Percentiles rank a stretch among this genome's conserved stretches.
Evolutionary conservation across 1,140 invertebrate genomes (phyloP).

Genomic region (Maconellicoccus hirsutus): DNA sequence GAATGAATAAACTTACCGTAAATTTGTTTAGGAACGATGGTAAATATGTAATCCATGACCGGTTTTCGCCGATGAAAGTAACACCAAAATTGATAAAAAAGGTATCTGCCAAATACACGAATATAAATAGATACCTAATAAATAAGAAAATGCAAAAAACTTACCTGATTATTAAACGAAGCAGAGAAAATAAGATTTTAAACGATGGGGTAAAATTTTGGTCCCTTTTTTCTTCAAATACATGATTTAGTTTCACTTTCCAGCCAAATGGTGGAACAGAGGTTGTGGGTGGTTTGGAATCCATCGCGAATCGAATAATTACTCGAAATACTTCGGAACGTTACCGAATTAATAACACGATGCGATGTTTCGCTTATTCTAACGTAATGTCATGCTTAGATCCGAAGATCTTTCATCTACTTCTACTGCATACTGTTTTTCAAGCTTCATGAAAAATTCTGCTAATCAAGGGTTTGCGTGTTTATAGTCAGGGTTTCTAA

Average conservation of each 20-base stretch:
- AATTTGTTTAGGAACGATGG: conserved; percentile 51
- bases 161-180: background rate
- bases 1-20: conserved; percentile 46
- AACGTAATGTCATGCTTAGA: too few species aligned
- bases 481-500: too few species aligned
- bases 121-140: background rate
- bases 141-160: background rate
- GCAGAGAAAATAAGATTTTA: background rate
- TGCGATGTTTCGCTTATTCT: too few species aligned
- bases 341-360: too few species aligned
- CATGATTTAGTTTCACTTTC: background rate
- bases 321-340: too few species aligned
- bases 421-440: too few species aligned
- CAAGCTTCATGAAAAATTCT: too few species aligned
- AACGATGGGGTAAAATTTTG: background rate
- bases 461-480: too few species aligned
- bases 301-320: background rate
- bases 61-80: conserved; percentile 44
- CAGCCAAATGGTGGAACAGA: background rate
- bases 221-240: background rate
- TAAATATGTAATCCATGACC: conserved; percentile 56
- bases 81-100: conserved; percentile 48
- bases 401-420: too few species aligned
- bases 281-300: background rate
- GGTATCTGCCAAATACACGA: conserved; percentile 43